Percentiles rank a stretch among this genome's conserved stretches.
phyloP scores from a whole-genome alignment of 2,797 vertebrate species.

The Rachycentron canadum region DNA sequence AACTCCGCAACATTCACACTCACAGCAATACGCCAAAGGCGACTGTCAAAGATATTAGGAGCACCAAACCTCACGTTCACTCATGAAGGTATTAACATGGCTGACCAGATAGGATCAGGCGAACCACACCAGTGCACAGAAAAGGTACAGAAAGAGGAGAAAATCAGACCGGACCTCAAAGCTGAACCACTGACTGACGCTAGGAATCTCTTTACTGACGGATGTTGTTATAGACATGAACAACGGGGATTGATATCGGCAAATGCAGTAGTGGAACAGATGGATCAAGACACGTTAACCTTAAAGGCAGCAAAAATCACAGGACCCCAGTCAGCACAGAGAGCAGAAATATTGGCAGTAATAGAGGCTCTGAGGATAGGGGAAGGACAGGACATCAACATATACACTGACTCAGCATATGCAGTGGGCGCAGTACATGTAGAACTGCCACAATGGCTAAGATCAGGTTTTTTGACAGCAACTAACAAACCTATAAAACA shows the following conservation, averaged over 20 bases:
- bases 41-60: no score
- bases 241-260: neutral
- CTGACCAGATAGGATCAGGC: neutral
- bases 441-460: neutral
- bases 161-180: neutral
- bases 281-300: no score
- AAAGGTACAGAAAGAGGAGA: neutral
- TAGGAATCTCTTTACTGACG: neutral
- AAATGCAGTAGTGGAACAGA: neutral
- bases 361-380: neutral
- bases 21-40: neutral
- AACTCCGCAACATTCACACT: conserved; percentile 18
- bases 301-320: neutral
- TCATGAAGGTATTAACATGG: conserved; percentile 30
- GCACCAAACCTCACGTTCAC: conserved; percentile 11
- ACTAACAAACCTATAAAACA: neutral
- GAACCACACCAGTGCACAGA: neutral
- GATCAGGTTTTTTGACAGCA: neutral
- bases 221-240: neutral
- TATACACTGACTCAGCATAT: neutral
- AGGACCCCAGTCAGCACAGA: neutral
- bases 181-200: neutral
- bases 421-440: neutral
- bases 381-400: neutral
- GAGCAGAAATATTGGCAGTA: neutral